Percentiles rank a stretch among this genome's conserved stretches.
Conservation (phyloP, 2,888 invertebrate species). For the Brenthis ino region DNA sequence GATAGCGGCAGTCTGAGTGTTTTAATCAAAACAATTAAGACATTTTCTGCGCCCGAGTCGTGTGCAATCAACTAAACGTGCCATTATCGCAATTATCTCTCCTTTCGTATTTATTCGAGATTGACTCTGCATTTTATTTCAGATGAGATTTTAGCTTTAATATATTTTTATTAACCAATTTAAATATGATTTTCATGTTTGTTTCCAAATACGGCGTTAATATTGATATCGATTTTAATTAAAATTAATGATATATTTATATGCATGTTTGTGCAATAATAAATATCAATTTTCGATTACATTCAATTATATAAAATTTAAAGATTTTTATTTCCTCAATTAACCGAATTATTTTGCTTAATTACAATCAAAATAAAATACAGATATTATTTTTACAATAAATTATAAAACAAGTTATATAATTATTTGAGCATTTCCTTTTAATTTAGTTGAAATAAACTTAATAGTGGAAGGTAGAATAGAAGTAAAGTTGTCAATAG, state of each 20-base stretch:
- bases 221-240: slow-evolving; percentile 6
- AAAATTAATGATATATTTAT: slow-evolving; percentile 4
- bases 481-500: slow-evolving; percentile 35
- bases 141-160: slow-evolving; percentile 4
- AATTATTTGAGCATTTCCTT: slow-evolving; percentile 1
- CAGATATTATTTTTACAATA: background rate
- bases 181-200: slow-evolving; percentile 1
- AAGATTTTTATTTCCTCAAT: too few relatives aligned
- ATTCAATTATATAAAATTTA: too few relatives aligned
- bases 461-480: slow-evolving; percentile 15
- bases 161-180: slow-evolving; percentile 11
- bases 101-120: slow-evolving; percentile 11
- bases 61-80: slow-evolving; percentile 24
- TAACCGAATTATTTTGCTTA: too few relatives aligned
- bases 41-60: slow-evolving; percentile 30
- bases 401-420: background rate
- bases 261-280: background rate
- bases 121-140: slow-evolving; percentile 4
- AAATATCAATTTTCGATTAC: background rate
- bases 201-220: background rate
- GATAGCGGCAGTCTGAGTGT: slow-evolving; percentile 17
- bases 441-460: slow-evolving; percentile 7
- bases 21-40: slow-evolving; percentile 35
- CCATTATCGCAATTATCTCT: slow-evolving; percentile 25
- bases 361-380: background rate